Base-by-base conservation (phyloP, 2,797 vertebrate genomes). In the Schizopygopsis pylzovi region DNA sequence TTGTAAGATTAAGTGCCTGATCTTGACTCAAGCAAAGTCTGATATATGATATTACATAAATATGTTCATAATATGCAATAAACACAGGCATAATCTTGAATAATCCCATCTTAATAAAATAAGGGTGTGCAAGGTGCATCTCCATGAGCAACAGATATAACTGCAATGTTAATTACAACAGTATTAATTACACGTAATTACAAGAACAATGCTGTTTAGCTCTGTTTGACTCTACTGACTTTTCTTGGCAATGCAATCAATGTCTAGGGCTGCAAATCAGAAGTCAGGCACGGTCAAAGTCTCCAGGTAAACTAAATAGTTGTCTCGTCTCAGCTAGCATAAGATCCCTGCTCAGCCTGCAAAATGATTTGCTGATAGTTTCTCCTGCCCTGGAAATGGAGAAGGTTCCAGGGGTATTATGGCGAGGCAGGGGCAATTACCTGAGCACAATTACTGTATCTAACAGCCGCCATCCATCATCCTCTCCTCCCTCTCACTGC, bases 401-500 rank as follows among this genome's bases (percentile, higher is more conserved):
- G 65, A 80, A 79, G 56, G 81, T 82, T 54, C 67, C 39, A 83
- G 71, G 87, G 83, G n/a, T 80, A 77, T 87, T 87, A 80, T 79
- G 41, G 81, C 18, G 28, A 63, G 82, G 87, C 82, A 86, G 86
- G 87, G 86, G 92, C 93, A 95, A 95, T 95, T 95, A 95, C 94
- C 95, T 94, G 94, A 93, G 93, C 93, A 94, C 94, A 95, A 95
- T 95, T 95, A 95, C 94, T 88, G 92, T 89, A 75, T 93, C 94
- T 94, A 95, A 95, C 93, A 95, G 93, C 92, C 88, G 67, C 90
- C 94, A 95, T 96, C 95, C 94, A 95, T 95, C 95, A 95, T 92
- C 91, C 89, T 91, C 91, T 92, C 91, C 90, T 90, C 91, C 92
- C 90, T 88, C 90, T 89, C 90, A 91, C 93, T 92, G 92, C 83